A percentile compares a stretch with the other conserved stretches of the same genome.
These are phyloP conservation scores for Thryonomys swinderianus DNA, from an alignment of 2,113 vertebrate species.

Conservation along the genomic window DNA sequence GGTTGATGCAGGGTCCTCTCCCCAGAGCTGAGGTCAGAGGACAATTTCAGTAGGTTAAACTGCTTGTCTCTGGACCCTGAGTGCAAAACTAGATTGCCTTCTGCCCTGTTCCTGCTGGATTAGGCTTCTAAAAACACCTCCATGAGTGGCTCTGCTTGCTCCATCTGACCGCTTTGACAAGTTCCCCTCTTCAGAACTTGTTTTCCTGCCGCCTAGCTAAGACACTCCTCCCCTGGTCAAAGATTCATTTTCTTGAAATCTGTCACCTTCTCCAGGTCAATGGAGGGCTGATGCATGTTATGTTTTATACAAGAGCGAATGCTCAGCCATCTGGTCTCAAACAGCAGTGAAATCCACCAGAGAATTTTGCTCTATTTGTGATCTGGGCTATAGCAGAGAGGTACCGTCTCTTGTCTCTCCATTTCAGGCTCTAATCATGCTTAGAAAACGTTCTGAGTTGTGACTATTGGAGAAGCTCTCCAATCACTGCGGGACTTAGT, in stretches of 20 bases:
- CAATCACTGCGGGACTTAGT: neutral
- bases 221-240: neutral
- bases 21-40: conserved; percentile 31
- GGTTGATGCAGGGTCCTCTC: neutral
- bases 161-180: conserved; percentile 14
- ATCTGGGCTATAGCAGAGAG: neutral
- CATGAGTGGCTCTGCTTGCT: accelerated
- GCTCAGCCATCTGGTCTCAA: neutral
- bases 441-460: neutral
- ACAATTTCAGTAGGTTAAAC: conserved; percentile 48
- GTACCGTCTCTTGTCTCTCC: neutral
- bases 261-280: conserved; percentile 28
- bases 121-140: conserved; percentile 71
- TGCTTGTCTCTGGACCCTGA: neutral
- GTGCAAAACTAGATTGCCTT: neutral
- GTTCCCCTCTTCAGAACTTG: neutral
- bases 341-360: neutral
- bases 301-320: neutral
- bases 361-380: neutral
- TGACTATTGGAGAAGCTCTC: neutral
- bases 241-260: conserved; percentile 52
- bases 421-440: neutral
- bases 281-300: neutral
- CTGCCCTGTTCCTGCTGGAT: neutral
- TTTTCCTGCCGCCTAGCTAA: neutral